A percentile compares a stretch with the other conserved stretches of the same genome.
Evolutionary conservation across 1,140 invertebrate species (phyloP).

Genomic region (Dendroctonus valens): DNA sequence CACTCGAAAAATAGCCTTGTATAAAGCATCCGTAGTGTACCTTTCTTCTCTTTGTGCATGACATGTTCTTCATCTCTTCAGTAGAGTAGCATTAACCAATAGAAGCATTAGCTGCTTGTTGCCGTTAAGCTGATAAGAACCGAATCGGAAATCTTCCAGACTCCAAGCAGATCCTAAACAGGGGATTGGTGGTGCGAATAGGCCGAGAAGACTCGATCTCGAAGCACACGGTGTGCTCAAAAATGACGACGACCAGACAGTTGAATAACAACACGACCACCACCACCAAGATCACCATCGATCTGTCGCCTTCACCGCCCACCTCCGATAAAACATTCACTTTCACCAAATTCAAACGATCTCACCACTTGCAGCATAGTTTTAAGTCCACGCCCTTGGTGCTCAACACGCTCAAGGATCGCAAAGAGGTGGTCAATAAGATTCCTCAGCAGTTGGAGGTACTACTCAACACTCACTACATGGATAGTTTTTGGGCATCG

Average conservation of each 20-base stretch:
- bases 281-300: conserved; percentile 52
- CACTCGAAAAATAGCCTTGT: no score
- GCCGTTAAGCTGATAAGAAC: neutral
- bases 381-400: conserved; percentile 51
- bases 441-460: conserved; percentile 31
- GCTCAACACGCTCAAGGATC: conserved; percentile 46
- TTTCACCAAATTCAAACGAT: conserved; percentile 40
- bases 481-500: no score
- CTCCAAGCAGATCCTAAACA: conserved; percentile 47
- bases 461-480: no score
- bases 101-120: neutral
- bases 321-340: conserved; percentile 27
- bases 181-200: conserved; percentile 49
- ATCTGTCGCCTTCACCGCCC: conserved; percentile 48
- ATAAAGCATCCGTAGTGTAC: conserved; percentile 9
- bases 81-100: conserved; percentile 15
- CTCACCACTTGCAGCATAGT: conserved; percentile 38
- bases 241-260: conserved; percentile 44
- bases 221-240: conserved; percentile 45
- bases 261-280: conserved; percentile 42
- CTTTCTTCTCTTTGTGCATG: conserved; percentile 28
- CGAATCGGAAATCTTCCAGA: conserved; percentile 37
- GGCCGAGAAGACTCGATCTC: conserved; percentile 42
- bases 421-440: conserved; percentile 29
- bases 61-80: conserved; percentile 4